Percentiles rank a stretch among this genome's conserved stretches.
These are phyloP conservation scores for Oncorhynchus gorbuscha DNA, from an alignment of 2,113 vertebrate species.

Conservation along the genomic window DNA sequence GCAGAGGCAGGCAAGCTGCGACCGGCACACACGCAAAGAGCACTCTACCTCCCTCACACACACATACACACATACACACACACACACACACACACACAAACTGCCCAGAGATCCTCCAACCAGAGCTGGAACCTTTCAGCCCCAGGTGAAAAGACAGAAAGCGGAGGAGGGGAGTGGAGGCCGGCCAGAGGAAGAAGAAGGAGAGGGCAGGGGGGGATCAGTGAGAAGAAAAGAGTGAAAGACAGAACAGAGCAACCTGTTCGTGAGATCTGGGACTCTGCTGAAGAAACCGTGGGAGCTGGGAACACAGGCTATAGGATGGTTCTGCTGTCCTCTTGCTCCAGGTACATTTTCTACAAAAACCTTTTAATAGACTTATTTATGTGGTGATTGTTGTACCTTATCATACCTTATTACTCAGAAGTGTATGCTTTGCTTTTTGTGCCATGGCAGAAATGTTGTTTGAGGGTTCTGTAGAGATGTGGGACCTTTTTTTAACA, in stretches of 20 bases:
- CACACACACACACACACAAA: neutral
- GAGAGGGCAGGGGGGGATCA: neutral
- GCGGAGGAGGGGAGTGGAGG: neutral
- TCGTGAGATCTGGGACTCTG: neutral
- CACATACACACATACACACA: neutral
- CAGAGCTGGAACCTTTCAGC: constrained; percentile 27
- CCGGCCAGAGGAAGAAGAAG: neutral
- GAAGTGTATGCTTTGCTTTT: neutral
- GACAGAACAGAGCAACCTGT: constrained; percentile 7
- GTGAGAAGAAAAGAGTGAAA: constrained; percentile 10
- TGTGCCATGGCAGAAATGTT: neutral
- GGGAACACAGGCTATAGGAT: neutral
- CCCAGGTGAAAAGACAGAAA: constrained; percentile 29
- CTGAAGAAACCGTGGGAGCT: neutral
- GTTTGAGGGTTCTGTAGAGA: neutral
- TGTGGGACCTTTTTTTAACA: neutral
- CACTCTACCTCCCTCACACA: neutral
- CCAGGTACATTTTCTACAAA: neutral
- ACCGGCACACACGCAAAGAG: constrained; percentile 40
- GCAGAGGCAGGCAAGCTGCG: constrained; percentile 53
- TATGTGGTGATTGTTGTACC: neutral
- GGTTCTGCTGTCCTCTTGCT: neutral
- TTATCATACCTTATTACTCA: neutral
- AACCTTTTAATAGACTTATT: neutral
- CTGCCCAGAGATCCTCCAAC: constrained; percentile 13